Evolutionary conservation across 1,140 invertebrate species (phyloP), one percentile per base, ranked within the genome.

Genomic region (Drosophila obscura): DNA sequence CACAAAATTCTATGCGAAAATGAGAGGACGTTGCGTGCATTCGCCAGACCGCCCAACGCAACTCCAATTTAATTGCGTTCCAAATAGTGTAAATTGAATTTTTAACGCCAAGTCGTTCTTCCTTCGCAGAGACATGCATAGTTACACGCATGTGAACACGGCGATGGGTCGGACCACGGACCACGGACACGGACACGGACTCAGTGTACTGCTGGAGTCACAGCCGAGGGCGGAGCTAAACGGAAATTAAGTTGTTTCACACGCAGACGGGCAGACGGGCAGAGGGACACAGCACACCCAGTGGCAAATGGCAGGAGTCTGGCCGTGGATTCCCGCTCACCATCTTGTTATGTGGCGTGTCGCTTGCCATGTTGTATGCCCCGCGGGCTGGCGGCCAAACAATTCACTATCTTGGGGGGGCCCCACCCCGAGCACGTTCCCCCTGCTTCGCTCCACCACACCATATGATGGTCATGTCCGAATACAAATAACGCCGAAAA

Each of bases 11-110:
- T 53, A 71, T 58, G 22, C 16, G 61, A 68, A 65, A 50, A 53
- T 48, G 59, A 44, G 56, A 39, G 46, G 58, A 60, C 60, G 63
- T 80, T 84, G 75, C 62, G 72, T 83, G 80, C 62, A 74, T 49
- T 50, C 39, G 39, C 1, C 19, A 19, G 5, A 28, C 6, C 26
- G 5, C 13, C 13, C 49, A 19, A 16, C 43, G 44, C 48, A 61
- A 58, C 62, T 71, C 61, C 73, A 81, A 75, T 81, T 85, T 78
- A 87, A 85, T 85, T 85, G 82, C 65, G 81, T 80, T 85, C 58
- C 79, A 85, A 84, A 85, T 85, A 81, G 81, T 85, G 82, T 85
- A 87, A 85, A 85, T 85, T 87, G 82, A 85, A 85, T 87, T 85
- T 87, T 87, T 74, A 87, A 85, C 82, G 66, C 82, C 74, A 73